Evolutionary conservation across 1,140 invertebrate genomes (phyloP).

Genomic region (Aradophagus sp.): DNA sequence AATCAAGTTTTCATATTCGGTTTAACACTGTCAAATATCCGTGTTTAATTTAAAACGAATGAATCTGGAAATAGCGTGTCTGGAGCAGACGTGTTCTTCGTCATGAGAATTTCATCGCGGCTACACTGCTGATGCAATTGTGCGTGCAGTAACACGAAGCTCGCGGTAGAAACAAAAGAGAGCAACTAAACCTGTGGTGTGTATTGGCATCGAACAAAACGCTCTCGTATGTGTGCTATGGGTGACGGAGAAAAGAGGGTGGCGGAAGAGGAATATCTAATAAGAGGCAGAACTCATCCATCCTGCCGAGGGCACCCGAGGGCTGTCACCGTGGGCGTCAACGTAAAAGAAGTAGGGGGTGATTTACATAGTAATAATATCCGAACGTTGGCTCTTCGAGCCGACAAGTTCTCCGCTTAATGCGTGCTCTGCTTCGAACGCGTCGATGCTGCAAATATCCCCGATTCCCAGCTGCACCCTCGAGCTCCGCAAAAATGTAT

Average conservation of each 20-base stretch:
- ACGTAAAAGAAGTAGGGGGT: conserved; percentile 62
- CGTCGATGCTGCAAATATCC: conserved; percentile 42
- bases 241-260: conserved; percentile 51
- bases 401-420: conserved; percentile 43
- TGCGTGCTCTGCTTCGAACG: conserved; percentile 43
- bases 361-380: conserved; percentile 75
- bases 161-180: conserved; percentile 52
- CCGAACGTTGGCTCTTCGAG: conserved; percentile 58
- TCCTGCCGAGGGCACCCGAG: conserved; percentile 66
- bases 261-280: conserved; percentile 67
- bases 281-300: conserved; percentile 72
- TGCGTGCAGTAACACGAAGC: conserved; percentile 52
- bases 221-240: conserved; percentile 57
- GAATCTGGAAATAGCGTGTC: conserved; percentile 4
- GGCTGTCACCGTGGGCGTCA: conserved; percentile 73
- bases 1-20: too few relatives aligned
- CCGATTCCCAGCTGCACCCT: conserved; percentile 46
- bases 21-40: too few relatives aligned
- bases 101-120: conserved; percentile 47
- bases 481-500: conserved; percentile 31
- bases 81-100: conserved; percentile 1
- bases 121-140: conserved; percentile 52
- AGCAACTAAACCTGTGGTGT: conserved; percentile 5
- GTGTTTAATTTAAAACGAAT: too few relatives aligned
- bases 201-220: conserved; percentile 35